These are phyloP conservation scores for Thermophis baileyi DNA, from an alignment of 2,113 vertebrate genomes.

Conservation along the genomic window DNA sequence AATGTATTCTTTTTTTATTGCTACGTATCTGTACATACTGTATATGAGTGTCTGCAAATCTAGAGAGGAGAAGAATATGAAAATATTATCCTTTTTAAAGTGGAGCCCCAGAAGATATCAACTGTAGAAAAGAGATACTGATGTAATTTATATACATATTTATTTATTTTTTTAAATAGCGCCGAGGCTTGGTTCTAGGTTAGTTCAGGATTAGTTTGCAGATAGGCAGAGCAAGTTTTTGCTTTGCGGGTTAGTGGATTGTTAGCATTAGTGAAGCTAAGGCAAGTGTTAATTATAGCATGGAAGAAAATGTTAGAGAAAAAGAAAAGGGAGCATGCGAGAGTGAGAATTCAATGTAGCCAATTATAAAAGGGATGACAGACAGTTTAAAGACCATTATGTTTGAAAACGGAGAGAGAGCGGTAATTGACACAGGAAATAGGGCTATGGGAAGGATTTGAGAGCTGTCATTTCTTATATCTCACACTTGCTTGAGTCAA, in stretches of 20 bases:
- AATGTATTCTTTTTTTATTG: neutral
- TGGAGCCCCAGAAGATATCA: neutral
- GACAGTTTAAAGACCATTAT: neutral
- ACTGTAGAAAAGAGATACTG: neutral
- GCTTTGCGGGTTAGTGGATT: neutral
- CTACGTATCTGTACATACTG: neutral
- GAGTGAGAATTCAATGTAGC: neutral
- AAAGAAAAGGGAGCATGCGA: neutral
- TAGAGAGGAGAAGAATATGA: neutral
- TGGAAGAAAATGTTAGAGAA: neutral
- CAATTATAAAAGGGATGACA: neutral
- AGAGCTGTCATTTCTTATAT: neutral
- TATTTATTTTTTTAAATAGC: neutral
- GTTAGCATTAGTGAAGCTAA: neutral
- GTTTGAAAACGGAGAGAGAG: neutral
- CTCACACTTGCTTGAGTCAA: neutral
- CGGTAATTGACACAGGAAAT: neutral
- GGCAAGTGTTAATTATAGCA: neutral
- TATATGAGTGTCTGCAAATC: neutral
- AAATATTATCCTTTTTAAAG: neutral
- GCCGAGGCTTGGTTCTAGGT: neutral
- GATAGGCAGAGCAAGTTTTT: neutral
- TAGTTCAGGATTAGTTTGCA: neutral
- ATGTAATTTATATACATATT: neutral
- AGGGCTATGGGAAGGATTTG: neutral